Percentiles rank a stretch among this genome's conserved stretches.
Conservation (phyloP, 1,140 invertebrate genomes). For the Drosophila bifasciata region DNA sequence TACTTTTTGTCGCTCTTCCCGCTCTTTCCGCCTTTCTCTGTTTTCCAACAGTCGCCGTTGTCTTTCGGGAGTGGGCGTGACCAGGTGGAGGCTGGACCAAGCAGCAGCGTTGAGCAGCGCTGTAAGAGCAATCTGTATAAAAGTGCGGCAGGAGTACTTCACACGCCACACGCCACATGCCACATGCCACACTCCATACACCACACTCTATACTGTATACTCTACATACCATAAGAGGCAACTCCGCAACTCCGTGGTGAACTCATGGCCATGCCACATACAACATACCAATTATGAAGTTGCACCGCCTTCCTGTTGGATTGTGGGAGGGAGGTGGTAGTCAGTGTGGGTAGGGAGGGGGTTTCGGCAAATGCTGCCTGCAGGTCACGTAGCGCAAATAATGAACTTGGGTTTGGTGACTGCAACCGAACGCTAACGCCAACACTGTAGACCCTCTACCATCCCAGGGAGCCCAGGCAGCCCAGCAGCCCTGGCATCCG, state of each 20-base stretch:
- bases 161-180: not conserved
- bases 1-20: slow-evolving; percentile 11
- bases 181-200: not conserved
- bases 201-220: not conserved
- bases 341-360: slow-evolving; percentile 5
- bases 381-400: slow-evolving; percentile 74
- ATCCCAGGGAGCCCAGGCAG: no score
- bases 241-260: not conserved
- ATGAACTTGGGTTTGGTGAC: slow-evolving; percentile 58
- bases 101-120: no score
- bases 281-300: slow-evolving; percentile 57
- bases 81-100: slow-evolving; percentile 9
- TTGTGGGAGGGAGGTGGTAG: not conserved
- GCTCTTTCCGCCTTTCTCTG: no score
- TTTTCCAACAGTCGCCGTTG: not conserved
- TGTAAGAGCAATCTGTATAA: no score
- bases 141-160: no score
- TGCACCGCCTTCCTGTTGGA: slow-evolving; percentile 22
- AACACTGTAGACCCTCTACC: not conserved
- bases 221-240: not conserved
- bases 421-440: slow-evolving; percentile 21
- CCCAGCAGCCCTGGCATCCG: no score
- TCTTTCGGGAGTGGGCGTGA: slow-evolving; percentile 23
- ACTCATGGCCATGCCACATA: slow-evolving; percentile 4
- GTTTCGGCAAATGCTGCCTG: slow-evolving; percentile 51